Conservation (phyloP, 2,888 invertebrate genomes). For the Mesorhabditis belari region DNA sequence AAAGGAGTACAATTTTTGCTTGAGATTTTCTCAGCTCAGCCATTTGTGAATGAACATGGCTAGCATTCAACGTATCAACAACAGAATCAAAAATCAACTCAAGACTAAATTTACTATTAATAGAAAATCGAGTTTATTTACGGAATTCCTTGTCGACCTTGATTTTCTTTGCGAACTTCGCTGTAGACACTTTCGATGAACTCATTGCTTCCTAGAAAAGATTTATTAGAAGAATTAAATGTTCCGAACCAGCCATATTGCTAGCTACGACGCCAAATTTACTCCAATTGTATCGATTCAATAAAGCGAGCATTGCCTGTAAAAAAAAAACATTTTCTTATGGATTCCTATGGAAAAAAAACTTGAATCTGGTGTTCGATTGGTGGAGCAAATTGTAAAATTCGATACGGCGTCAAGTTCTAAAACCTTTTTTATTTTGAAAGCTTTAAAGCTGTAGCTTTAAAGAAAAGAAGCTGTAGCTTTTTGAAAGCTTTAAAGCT, state of each 20-base stretch:
- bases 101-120: conserved; percentile 18
- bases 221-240: neutral
- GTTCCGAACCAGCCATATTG: conserved; percentile 43
- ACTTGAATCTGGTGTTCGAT: conserved; percentile 87
- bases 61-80: conserved; percentile 30
- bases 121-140: neutral
- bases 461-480: conserved; percentile 94
- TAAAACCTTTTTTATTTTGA: conserved; percentile 49
- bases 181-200: neutral
- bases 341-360: conserved; percentile 67
- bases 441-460: conserved; percentile 57
- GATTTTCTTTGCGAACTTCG: neutral
- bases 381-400: conserved; percentile 83
- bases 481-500: no score
- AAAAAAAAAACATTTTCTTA: conserved; percentile 61
- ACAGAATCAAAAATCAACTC: conserved; percentile 44
- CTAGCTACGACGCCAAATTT: conserved; percentile 48
- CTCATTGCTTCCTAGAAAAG: neutral
- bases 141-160: neutral
- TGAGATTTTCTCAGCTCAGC: conserved; percentile 29
- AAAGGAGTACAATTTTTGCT: conserved; percentile 72
- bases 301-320: conserved; percentile 80
- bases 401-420: conserved; percentile 35
- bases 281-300: conserved; percentile 70
- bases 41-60: conserved; percentile 22